Conservation (phyloP, 1,140 invertebrate genomes). For the Brachionus calyciflorus region DNA sequence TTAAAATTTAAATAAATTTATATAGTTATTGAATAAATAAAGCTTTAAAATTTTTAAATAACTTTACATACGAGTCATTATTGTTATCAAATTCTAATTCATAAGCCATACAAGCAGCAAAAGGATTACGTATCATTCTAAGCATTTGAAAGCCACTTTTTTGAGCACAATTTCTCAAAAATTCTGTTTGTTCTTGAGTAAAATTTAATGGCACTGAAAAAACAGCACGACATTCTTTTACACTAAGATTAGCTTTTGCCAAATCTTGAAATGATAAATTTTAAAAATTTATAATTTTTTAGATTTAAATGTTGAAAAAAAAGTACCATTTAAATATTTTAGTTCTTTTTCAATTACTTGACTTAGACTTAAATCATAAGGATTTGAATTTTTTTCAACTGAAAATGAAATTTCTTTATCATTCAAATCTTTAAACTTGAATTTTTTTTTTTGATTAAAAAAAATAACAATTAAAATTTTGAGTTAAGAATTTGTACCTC, state of each 20-base stretch:
- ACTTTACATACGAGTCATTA: neutral
- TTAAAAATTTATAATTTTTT: neutral
- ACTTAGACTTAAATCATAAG: neutral
- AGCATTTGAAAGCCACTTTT: conserved; percentile 19
- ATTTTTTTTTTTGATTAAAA: neutral
- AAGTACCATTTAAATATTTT: conserved; percentile 3
- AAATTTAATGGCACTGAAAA: conserved; percentile 19
- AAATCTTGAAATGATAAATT: conserved; percentile 16
- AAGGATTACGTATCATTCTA: conserved; percentile 28
- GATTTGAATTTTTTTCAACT: conserved; percentile 29
- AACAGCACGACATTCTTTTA: conserved; percentile 33
- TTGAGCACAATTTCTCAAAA: conserved; percentile 38
- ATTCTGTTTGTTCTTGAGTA: neutral
- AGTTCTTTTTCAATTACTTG: conserved; percentile 20
- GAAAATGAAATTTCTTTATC: conserved; percentile 16
- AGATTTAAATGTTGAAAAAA: neutral
- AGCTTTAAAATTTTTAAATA: neutral
- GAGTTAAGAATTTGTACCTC: neutral
- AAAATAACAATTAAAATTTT: neutral
- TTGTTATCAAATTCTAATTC: conserved; percentile 39
- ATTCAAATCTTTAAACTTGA: conserved; percentile 24
- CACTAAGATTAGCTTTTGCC: neutral
- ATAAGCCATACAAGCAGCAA: conserved; percentile 44
- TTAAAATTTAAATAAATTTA: neutral
- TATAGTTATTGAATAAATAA: neutral